Evolutionary conservation across 2,113 vertebrate genomes (phyloP).

Genomic region (Coryphaenoides rupestris): DNA sequence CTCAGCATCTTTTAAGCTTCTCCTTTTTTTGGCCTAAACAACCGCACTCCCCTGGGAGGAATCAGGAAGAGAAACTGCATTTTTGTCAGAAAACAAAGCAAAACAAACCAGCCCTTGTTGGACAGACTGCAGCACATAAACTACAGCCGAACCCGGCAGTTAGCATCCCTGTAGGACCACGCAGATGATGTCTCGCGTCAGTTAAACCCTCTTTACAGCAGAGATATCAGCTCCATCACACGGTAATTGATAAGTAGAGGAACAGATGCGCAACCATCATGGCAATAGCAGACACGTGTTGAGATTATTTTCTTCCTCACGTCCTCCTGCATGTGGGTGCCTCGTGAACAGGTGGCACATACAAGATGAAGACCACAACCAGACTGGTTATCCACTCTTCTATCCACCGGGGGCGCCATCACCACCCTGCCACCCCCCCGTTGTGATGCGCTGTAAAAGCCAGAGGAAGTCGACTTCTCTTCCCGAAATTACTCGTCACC

Average conservation of each 20-base stretch:
- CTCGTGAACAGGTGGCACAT: no score
- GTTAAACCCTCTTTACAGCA: background rate
- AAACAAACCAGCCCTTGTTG: background rate
- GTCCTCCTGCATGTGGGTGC: no score
- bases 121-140: background rate
- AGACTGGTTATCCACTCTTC: no score
- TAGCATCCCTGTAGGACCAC: no score
- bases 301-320: no score
- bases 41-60: slow-evolving; percentile 29
- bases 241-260: no score
- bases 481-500: background rate
- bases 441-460: background rate
- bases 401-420: no score
- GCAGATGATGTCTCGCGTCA: no score
- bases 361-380: no score
- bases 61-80: slow-evolving; percentile 37
- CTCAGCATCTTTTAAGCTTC: slow-evolving; percentile 27
- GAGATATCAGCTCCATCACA: background rate
- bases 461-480: background rate
- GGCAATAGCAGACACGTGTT: no score
- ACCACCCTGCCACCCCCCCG: no score
- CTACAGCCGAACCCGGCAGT: background rate
- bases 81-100: background rate
- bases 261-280: no score
- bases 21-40: slow-evolving; percentile 35